Evolutionary conservation across 2,888 invertebrate genomes (phyloP).

Genomic region (Malachius bipustulatus): DNA sequence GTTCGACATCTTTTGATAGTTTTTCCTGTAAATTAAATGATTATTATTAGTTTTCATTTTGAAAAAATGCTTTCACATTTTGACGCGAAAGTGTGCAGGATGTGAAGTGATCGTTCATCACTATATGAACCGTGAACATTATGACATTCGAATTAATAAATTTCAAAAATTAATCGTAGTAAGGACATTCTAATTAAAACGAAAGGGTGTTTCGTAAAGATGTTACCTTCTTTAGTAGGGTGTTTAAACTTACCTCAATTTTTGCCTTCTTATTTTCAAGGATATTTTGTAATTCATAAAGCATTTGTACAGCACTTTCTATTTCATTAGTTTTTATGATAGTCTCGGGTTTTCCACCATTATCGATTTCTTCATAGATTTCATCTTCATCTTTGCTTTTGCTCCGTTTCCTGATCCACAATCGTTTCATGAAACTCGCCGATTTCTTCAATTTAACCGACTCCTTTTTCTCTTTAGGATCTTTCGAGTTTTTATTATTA

Average conservation of each 20-base stretch:
- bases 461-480: slow-evolving; percentile 8
- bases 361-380: slow-evolving; percentile 23
- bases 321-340: slow-evolving; percentile 17
- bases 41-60: no score
- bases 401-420: slow-evolving; percentile 23
- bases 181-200: no score
- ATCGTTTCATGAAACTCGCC: slow-evolving; percentile 24
- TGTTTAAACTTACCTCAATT: slow-evolving; percentile 23
- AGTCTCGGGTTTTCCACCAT: slow-evolving; percentile 13
- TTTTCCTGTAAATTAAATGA: no score
- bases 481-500: slow-evolving; percentile 10
- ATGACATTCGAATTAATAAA: no score
- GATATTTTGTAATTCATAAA: slow-evolving; percentile 28
- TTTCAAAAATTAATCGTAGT: no score
- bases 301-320: slow-evolving; percentile 20
- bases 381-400: slow-evolving; percentile 20
- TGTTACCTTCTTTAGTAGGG: slow-evolving; percentile 6
- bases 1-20: no score
- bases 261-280: slow-evolving; percentile 24
- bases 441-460: slow-evolving; percentile 20
- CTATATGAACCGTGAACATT: no score
- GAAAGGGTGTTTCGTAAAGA: no score
- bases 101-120: no score
- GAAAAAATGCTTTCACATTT: no score
- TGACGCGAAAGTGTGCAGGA: no score